Evolutionary conservation across 30 jellyfish, hydroid and myxozoan genomes (phyloP), one percentile per base, ranked within the genome.

Genomic region (Aurelia sp.): DNA sequence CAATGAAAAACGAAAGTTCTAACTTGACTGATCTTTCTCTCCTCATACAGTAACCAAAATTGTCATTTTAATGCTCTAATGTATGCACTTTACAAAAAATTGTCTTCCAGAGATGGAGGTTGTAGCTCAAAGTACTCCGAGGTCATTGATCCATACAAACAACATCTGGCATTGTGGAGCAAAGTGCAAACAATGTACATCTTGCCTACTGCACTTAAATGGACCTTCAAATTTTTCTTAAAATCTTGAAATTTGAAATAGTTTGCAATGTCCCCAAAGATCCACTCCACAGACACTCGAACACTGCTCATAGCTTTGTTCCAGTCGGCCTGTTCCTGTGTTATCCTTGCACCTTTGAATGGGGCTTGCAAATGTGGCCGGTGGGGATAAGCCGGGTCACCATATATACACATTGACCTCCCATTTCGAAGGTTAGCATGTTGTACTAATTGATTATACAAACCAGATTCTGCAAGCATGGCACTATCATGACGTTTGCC

Each of bases 111-210:
- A 4, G 86, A 21, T 53, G 97, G 98, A 20, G 98, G 98, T 47
- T 85, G 61, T 21, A 96, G 19, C 3, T 53, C 96, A 64, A 91
- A 78, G 67, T 17, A 85, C 13, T 62, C 50, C 67, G 98, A 41
- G 9, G 98, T 91, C 33, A 62, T 74, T 31, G 90, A 66, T n/a
- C 98, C 98, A 85, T 85, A 78, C 74, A 91, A 78, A 57, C 96
- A 87, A 33, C 72, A 64, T 47, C 76, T 55, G 51, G 98, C 97
- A 81, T 92, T 92, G 8, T 74, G 61, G 9, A 85, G 74, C 35
- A 90, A 51, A 38, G 96, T 93, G 63, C 93, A 85, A 27, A 78
- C 85, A 24, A 20, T 40, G 65, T 91, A 85, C 73, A 86, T 41
- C 33, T 77, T 84, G 16, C 92, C 97, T 61, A 91, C 94, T 15